Evolutionary conservation across 2,113 vertebrate species (phyloP), one percentile per base, ranked within the genome.

Genomic region (Coregonus clupeaformis): DNA sequence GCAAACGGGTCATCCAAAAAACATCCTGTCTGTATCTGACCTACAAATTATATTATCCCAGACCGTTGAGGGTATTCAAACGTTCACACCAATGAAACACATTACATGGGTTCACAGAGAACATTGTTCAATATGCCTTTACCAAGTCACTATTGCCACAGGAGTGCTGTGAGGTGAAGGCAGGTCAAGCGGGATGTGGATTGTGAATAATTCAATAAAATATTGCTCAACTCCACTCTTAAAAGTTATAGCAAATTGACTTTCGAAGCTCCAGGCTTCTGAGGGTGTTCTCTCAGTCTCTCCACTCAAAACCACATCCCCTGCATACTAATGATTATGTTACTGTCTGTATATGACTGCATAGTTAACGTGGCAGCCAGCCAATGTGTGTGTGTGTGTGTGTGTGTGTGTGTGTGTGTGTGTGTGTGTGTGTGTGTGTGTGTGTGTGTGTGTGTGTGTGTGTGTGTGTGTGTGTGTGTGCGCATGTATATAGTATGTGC

Each of bases 191-290:
- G 55, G 32, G 6, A 78, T 72, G 73, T 60, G 68, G 20, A 20
- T 25, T 70, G 9, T 84, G 63, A 80, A 87, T 90, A 71, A 85
- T 86, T 77, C 29, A 83, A 74, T 5, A 27, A 65, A 82, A 74
- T 71, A 64, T 55, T 32, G 45, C 75, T 77, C 52, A 55, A 73
- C 71, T 67, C 25, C 42, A 14, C 69, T 77, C 27, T 65, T 9
- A 36, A 49, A 71, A 25, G 24, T 78, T 76, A 42, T 14, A 36
- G 66, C 16, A 42, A 42, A 42, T 55, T 55, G 13, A 14, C 13
- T 20, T 20, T 55, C 52, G 5, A 55, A 55, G 52, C 20, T 55
- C 4, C 13, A 18, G 52, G 18, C 52, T 55, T 55, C 52, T 18
- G 32, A 20, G 20, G 66, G 27, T 36, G 30, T 68, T 5, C 20